Evolutionary conservation across 2,797 vertebrate genomes (phyloP).

Genomic region (Miichthys miiuy): DNA sequence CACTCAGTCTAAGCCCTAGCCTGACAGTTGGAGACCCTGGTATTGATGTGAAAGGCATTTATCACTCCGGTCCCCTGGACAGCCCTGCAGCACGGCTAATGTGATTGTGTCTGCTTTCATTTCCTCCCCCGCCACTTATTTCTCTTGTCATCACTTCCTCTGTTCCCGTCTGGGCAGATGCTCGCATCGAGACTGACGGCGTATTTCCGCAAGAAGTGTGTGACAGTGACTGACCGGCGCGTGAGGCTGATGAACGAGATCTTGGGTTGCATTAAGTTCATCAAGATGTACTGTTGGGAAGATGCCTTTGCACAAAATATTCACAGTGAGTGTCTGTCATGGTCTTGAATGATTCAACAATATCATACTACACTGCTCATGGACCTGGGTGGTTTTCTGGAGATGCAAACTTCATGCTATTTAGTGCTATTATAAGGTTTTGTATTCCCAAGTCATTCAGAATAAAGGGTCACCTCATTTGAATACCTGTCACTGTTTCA

Average conservation of each 20-base stretch:
- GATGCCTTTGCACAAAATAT: constrained; percentile 86
- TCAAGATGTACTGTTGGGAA: constrained; percentile 93
- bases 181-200: constrained; percentile 87
- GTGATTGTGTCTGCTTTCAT: constrained; percentile 81
- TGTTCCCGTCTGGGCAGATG: constrained; percentile 82
- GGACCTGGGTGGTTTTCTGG: neutral
- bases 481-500: constrained; percentile 39
- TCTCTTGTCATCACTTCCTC: constrained; percentile 69
- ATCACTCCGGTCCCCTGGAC: constrained; percentile 63
- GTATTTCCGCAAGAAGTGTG: constrained; percentile 88
- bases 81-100: constrained; percentile 68
- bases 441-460: neutral
- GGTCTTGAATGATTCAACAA: constrained; percentile 40
- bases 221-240: constrained; percentile 86
- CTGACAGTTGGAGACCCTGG: constrained; percentile 60
- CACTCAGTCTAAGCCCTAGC: constrained; percentile 48
- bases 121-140: constrained; percentile 78
- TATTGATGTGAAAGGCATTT: constrained; percentile 72
- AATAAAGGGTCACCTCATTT: constrained; percentile 54
- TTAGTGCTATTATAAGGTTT: constrained; percentile 26
- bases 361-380: constrained; percentile 13
- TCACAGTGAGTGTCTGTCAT: constrained; percentile 80
- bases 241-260: constrained; percentile 91
- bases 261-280: constrained; percentile 88
- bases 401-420: constrained; percentile 9